These are phyloP conservation scores for Tragelaphus imberbis DNA, from an alignment of 2,113 vertebrate species.

Conservation along the genomic window DNA sequence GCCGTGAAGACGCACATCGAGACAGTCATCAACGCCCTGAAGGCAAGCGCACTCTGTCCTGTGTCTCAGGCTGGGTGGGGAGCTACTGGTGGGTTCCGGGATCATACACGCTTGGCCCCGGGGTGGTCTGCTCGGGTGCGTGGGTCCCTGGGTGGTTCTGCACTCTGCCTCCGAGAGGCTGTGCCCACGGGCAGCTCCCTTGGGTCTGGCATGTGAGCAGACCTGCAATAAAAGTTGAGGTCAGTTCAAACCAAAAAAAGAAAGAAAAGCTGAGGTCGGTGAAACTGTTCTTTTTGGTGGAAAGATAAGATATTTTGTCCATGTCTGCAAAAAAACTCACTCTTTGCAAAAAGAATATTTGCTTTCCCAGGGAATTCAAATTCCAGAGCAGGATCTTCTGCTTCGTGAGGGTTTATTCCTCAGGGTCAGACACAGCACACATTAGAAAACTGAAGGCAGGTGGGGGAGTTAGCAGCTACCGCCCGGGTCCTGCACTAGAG, in stretches of 20 bases:
- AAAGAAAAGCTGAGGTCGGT: neutral
- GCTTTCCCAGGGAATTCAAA: neutral
- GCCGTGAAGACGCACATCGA: constrained; percentile 88
- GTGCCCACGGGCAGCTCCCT: rapidly evolving
- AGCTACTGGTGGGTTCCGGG: neutral
- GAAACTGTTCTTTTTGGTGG: neutral
- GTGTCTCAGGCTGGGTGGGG: neutral
- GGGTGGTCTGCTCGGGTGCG: rapidly evolving
- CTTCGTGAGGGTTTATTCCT: rapidly evolving
- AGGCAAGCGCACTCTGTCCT: constrained; percentile 64
- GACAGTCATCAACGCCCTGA: constrained; percentile 86
- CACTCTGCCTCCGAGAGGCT: neutral
- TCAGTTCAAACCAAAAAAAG: neutral
- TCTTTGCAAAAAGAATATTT: neutral
- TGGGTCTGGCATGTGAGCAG: rapidly evolving
- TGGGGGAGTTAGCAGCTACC: rapidly evolving
- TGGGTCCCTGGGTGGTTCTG: neutral
- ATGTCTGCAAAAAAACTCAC: neutral
- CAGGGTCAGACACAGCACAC: rapidly evolving
- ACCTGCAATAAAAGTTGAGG: neutral
- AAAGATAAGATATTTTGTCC: neutral
- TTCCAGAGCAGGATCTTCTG: neutral
- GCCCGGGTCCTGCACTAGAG: too few relatives aligned
- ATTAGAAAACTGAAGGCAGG: rapidly evolving
- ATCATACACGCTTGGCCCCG: rapidly evolving